phyloP scores from a whole-genome alignment of 2,113 vertebrate species.

The Odontophorus gujanensis region DNA sequence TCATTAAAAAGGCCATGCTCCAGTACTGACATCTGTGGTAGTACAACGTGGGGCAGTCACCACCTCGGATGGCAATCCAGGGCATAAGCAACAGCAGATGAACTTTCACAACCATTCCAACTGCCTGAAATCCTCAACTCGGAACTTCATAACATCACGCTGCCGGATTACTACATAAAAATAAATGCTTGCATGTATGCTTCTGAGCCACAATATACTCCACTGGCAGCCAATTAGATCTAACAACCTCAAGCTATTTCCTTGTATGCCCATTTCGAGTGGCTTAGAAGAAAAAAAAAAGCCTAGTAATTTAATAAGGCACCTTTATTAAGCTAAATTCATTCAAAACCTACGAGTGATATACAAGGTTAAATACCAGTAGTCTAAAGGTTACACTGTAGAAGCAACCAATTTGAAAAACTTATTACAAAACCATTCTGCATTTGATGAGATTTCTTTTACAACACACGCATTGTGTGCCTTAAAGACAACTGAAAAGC shows the following conservation, averaged over 20 bases:
- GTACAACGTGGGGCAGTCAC: neutral
- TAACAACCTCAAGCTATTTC: conserved; percentile 64
- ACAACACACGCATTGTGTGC: neutral
- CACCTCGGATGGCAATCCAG: rapidly evolving
- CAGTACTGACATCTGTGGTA: neutral
- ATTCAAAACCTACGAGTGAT: conserved; percentile 63
- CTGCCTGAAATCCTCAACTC: neutral
- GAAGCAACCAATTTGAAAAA: conserved; percentile 73
- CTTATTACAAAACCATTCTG: conserved; percentile 66
- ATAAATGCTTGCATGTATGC: neutral
- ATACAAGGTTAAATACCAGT: conserved; percentile 74
- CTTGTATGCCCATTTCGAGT: neutral
- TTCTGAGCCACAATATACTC: neutral
- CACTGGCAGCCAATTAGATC: conserved; percentile 58
- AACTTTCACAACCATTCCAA: neutral
- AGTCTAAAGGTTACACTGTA: conserved; percentile 55
- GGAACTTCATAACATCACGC: neutral
- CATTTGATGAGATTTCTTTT: conserved; percentile 67
- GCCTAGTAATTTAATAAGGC: conserved; percentile 66
- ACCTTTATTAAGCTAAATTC: conserved; percentile 56
- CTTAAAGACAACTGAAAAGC: neutral
- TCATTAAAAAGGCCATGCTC: neutral
- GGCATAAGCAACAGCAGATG: neutral
- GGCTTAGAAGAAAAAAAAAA: conserved; percentile 1
- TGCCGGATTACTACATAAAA: neutral